A percentile compares a stretch with the other conserved stretches of the same genome.
Evolutionary conservation across 2,888 invertebrate species (phyloP).

Genomic region (Netelia melanura): DNA sequence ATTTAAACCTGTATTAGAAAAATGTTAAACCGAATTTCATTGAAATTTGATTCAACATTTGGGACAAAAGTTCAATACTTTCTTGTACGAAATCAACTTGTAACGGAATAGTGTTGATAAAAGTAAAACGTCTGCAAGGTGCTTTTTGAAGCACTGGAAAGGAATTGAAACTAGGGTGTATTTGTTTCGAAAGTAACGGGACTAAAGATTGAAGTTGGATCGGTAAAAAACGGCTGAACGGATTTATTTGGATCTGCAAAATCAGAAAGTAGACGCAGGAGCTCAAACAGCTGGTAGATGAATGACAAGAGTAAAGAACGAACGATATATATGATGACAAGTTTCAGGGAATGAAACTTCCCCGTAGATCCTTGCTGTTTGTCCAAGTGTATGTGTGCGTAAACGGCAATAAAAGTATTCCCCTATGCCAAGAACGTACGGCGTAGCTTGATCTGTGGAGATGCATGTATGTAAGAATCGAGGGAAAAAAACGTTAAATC

Average conservation of each 20-base stretch:
- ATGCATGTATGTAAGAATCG: conserved; percentile 25
- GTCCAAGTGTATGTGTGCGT: conserved; percentile 73
- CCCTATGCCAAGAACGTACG: conserved; percentile 44
- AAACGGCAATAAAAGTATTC: conserved; percentile 74
- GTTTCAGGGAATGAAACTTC: conserved; percentile 59
- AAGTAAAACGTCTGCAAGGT: too few species aligned
- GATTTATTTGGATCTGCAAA: neutral
- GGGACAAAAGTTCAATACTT: too few species aligned
- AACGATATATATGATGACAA: conserved; percentile 19
- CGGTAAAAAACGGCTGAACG: too few species aligned
- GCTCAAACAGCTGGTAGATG: neutral
- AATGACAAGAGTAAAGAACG: conserved; percentile 8
- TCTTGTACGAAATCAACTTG: too few species aligned
- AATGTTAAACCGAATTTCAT: too few species aligned
- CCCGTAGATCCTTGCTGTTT: conserved; percentile 67
- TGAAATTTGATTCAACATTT: too few species aligned
- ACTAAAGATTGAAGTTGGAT: too few species aligned
- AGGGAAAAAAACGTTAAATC: conserved; percentile 29
- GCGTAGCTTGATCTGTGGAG: conserved; percentile 65
- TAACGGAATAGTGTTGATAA: too few species aligned
- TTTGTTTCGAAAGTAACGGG: too few species aligned
- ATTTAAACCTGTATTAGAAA: too few species aligned
- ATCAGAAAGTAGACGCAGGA: conserved; percentile 19
- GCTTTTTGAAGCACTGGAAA: too few species aligned
- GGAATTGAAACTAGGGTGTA: too few species aligned